phyloP scores from a whole-genome alignment of 2,797 vertebrate genomes.

The Hypotaenidia okinawae region DNA sequence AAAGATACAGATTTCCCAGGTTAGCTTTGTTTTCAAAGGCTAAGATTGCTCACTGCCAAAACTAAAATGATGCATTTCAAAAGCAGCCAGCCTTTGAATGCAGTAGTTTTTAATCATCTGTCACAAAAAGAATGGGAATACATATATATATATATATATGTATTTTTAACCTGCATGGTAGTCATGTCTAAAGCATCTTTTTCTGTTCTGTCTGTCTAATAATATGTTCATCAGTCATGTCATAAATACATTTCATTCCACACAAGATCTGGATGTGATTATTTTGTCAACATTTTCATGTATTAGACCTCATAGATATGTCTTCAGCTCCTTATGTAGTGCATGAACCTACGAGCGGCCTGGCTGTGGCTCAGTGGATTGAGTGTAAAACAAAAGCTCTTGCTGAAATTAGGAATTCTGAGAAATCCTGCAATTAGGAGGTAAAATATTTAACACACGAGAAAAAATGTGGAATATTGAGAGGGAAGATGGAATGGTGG shows the following conservation, averaged over 20 bases:
- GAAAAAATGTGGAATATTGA: neutral
- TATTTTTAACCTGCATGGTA: neutral
- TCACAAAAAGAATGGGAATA: neutral
- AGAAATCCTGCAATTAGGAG: neutral
- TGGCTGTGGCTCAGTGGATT: neutral
- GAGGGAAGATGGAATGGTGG: neutral
- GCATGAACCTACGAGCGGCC: neutral
- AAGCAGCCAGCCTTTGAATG: neutral
- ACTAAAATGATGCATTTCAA: slow-evolving; percentile 7
- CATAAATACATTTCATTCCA: neutral
- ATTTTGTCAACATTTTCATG: neutral
- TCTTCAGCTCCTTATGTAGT: neutral
- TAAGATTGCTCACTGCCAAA: slow-evolving; percentile 6
- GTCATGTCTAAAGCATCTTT: slow-evolving; percentile 35
- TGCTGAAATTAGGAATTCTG: neutral
- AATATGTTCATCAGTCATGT: neutral
- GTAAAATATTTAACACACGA: neutral
- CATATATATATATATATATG: neutral
- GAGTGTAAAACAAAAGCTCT: neutral
- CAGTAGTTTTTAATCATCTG: slow-evolving; percentile 13
- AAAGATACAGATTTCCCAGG: slow-evolving; percentile 58
- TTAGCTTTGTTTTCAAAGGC: slow-evolving; percentile 52
- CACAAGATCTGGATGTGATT: neutral
- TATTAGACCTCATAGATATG: neutral
- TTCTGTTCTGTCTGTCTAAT: slow-evolving; percentile 16